Conservation (phyloP, 1,140 invertebrate species). For the Bicyclus anynana region DNA sequence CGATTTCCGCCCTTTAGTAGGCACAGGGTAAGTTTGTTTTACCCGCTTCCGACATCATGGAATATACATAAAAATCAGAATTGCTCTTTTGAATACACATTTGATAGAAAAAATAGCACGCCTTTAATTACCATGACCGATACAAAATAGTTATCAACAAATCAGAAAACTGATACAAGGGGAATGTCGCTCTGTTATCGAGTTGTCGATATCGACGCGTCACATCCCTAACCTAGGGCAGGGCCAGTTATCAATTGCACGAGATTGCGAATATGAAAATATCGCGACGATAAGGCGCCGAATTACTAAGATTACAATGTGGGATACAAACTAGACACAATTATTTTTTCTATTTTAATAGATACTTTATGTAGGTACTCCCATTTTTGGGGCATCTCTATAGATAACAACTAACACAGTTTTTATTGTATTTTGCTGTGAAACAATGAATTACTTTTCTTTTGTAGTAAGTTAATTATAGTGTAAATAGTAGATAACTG, state of each 20-base stretch:
- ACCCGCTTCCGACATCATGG: too few species aligned
- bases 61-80: too few species aligned
- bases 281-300: slow-evolving; percentile 54
- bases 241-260: slow-evolving; percentile 59
- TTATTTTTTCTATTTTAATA: slow-evolving; percentile 16
- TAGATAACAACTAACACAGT: too few species aligned
- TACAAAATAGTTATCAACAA: slow-evolving; percentile 2
- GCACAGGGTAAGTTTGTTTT: too few species aligned
- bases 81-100: too few species aligned
- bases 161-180: not conserved
- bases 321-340: slow-evolving; percentile 24
- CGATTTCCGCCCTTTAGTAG: too few species aligned
- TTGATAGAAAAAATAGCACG: not conserved
- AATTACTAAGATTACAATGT: slow-evolving; percentile 53
- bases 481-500: too few species aligned
- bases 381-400: not conserved
- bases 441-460: too few species aligned
- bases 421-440: too few species aligned
- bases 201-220: slow-evolving; percentile 13
- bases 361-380: not conserved
- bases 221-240: slow-evolving; percentile 61
- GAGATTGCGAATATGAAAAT: slow-evolving; percentile 67
- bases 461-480: too few species aligned
- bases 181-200: not conserved
- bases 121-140: not conserved